phyloP scores from a whole-genome alignment of 2,113 vertebrate genomes.

The Tonatia bakeri region DNA sequence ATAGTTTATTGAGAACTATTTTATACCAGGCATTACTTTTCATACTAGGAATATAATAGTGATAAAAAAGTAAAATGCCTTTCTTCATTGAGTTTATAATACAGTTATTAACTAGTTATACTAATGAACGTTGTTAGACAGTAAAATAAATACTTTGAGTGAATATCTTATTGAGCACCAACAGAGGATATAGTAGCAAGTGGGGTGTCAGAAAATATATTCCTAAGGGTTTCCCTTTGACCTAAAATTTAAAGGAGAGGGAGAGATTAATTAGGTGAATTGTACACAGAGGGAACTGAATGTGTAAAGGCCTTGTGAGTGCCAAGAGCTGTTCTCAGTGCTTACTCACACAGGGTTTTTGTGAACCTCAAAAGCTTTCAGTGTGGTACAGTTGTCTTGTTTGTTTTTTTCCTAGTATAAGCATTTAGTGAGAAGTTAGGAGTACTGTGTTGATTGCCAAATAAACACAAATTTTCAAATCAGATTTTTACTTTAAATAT shows the following conservation, averaged over 20 bases:
- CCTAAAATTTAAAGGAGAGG: background rate
- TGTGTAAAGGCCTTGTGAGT: background rate
- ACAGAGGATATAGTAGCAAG: background rate
- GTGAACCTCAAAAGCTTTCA: background rate
- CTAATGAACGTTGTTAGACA: background rate
- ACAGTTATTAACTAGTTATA: background rate
- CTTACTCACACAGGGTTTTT: background rate
- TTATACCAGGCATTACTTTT: background rate
- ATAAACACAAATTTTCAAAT: background rate
- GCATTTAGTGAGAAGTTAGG: background rate
- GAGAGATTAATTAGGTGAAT: background rate
- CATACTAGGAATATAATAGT: background rate
- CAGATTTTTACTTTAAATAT: background rate
- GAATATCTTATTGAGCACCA: background rate
- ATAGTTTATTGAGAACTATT: background rate
- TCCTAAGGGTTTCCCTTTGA: background rate
- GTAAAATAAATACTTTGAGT: background rate
- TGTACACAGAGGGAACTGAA: background rate
- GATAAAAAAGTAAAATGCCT: background rate
- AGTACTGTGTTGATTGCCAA: background rate
- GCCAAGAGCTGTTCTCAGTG: background rate
- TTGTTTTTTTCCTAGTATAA: background rate
- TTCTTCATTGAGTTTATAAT: background rate
- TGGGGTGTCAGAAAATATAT: background rate
- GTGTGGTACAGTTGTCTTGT: background rate